Evolutionary conservation across 2,888 invertebrate species (phyloP).

Genomic region (Epinotia brunnichana): DNA sequence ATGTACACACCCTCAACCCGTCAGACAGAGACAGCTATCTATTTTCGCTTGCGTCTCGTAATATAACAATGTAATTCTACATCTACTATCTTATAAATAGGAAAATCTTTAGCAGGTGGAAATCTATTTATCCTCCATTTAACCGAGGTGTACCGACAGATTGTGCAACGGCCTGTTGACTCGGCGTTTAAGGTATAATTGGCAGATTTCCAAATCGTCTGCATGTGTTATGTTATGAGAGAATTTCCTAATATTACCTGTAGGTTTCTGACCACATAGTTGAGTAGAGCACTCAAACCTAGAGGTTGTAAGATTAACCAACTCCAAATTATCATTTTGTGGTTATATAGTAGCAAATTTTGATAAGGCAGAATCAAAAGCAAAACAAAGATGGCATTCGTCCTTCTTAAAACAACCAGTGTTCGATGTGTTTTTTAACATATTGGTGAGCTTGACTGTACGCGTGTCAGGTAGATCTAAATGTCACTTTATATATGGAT

Average conservation of each 20-base stretch:
- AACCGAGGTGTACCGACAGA: constrained; percentile 23
- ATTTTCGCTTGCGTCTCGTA: neutral
- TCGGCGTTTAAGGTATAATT: constrained; percentile 39
- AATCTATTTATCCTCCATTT: constrained; percentile 34
- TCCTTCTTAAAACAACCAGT: too few species aligned
- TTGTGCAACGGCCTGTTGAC: constrained; percentile 34
- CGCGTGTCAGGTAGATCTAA: too few species aligned
- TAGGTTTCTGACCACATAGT: constrained; percentile 24
- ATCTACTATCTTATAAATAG: neutral
- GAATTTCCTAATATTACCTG: constrained; percentile 31
- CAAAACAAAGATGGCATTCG: neutral
- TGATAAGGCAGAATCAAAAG: neutral
- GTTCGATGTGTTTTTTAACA: too few species aligned
- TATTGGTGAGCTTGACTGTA: too few species aligned
- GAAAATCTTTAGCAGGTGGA: constrained; percentile 16
- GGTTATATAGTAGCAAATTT: neutral
- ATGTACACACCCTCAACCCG: neutral
- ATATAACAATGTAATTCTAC: neutral
- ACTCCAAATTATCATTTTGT: neutral
- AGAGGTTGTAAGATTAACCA: neutral
- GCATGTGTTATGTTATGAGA: constrained; percentile 31
- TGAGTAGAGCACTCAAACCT: neutral
- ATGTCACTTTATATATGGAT: too few species aligned
- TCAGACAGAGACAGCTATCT: neutral
- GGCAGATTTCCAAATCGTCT: constrained; percentile 33